phyloP scores from a whole-genome alignment of 2,797 vertebrate species.

The Chrosomus eos region DNA sequence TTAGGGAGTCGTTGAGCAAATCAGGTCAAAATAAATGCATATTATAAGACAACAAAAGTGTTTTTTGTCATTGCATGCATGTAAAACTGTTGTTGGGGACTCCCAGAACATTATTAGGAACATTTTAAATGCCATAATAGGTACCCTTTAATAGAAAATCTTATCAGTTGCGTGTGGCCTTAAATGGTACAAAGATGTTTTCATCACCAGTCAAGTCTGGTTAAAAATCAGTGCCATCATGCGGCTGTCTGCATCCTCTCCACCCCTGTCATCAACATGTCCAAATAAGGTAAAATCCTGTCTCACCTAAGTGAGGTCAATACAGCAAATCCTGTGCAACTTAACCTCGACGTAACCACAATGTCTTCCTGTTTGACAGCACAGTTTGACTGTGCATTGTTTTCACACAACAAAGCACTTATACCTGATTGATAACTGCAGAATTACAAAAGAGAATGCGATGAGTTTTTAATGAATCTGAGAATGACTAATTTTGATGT shows the following conservation, averaged over 20 bases:
- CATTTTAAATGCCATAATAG: too few species aligned
- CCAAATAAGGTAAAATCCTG: slow-evolving; percentile 56
- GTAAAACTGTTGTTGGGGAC: too few species aligned
- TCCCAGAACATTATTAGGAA: too few species aligned
- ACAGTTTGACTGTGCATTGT: slow-evolving; percentile 66
- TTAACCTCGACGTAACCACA: slow-evolving; percentile 55
- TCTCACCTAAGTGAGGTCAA: slow-evolving; percentile 39
- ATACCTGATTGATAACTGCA: neutral
- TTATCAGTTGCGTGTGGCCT: neutral
- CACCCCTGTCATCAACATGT: slow-evolving; percentile 34
- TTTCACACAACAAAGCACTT: slow-evolving; percentile 8
- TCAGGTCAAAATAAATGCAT: too few species aligned
- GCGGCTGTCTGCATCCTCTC: slow-evolving; percentile 9
- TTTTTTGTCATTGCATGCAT: too few species aligned
- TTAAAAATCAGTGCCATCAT: slow-evolving; percentile 31
- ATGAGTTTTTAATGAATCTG: neutral
- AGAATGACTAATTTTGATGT: neutral
- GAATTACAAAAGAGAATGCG: neutral
- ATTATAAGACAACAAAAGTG: too few species aligned
- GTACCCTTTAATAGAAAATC: neutral
- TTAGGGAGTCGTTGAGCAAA: too few species aligned
- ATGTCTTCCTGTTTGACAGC: slow-evolving; percentile 61
- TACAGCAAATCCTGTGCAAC: slow-evolving; percentile 33
- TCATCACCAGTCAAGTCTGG: neutral
- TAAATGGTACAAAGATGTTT: neutral